Percentiles rank a stretch among this genome's conserved stretches.
phyloP scores from a whole-genome alignment of 35 echinoderm and acorn worm genomes.

The Ophiothrix spiculata region DNA sequence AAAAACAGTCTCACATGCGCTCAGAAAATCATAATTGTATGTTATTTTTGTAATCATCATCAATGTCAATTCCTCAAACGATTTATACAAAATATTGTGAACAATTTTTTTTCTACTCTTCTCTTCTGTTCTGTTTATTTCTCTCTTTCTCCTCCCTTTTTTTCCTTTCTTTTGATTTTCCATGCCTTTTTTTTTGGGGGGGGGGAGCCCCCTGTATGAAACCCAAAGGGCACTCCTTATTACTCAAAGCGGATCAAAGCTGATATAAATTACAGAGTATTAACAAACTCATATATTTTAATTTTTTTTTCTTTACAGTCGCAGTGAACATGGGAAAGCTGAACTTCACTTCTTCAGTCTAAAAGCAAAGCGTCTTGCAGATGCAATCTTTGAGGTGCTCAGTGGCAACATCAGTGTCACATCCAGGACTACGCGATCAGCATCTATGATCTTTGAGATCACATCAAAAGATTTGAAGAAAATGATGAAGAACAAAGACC shows the following conservation, averaged over 20 bases:
- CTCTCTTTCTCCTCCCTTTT: not conserved
- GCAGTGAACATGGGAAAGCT: slow-evolving; percentile 64
- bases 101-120: no score
- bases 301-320: slow-evolving; percentile 59
- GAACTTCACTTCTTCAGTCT: slow-evolving; percentile 58
- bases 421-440: slow-evolving; percentile 51
- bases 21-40: no score
- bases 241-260: not conserved
- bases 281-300: not conserved
- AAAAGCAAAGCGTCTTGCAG: slow-evolving; percentile 62
- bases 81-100: no score
- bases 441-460: slow-evolving; percentile 93
- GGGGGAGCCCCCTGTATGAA: not conserved
- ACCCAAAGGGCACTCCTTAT: no score
- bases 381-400: slow-evolving; percentile 62
- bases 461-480: slow-evolving; percentile 69
- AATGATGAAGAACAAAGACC: slow-evolving; percentile 58
- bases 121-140: no score
- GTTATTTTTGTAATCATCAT: no score
- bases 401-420: slow-evolving; percentile 60
- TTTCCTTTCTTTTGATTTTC: not conserved
- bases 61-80: no score
- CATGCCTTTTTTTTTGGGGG: not conserved
- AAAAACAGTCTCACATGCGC: no score
- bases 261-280: not conserved